phyloP scores from a whole-genome alignment of 2,888 invertebrate genomes.

The Ischnura elegans region DNA sequence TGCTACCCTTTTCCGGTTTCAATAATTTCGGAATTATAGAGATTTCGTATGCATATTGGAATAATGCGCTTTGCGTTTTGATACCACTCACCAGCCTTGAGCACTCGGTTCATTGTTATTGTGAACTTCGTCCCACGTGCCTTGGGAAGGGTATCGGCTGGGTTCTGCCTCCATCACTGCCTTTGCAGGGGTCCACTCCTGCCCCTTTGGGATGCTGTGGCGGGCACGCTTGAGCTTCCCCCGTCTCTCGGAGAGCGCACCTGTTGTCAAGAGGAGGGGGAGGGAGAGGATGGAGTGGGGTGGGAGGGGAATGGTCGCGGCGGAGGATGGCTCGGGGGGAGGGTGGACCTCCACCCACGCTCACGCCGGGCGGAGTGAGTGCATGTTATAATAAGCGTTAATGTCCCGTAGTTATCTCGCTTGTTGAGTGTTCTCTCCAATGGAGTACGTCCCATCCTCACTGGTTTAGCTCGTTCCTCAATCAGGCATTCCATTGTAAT shows the following conservation, averaged over 20 bases:
- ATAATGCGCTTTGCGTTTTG: no score
- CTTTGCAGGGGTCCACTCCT: no score
- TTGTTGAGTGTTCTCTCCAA: neutral
- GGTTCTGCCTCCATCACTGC: no score
- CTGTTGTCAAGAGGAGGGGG: constrained; percentile 42
- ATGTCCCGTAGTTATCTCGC: neutral
- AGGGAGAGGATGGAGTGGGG: neutral
- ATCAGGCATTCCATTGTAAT: no score
- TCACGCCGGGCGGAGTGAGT: neutral
- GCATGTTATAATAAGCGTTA: neutral
- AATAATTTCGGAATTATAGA: no score
- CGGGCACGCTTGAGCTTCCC: neutral
- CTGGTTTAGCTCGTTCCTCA: neutral
- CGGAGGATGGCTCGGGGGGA: neutral
- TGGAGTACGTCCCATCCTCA: neutral
- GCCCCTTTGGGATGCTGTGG: constrained; percentile 1
- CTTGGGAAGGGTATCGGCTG: no score
- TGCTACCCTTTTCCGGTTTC: no score
- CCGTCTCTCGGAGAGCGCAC: constrained; percentile 16
- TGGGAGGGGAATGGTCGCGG: neutral
- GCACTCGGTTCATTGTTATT: no score
- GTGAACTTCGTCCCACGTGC: neutral
- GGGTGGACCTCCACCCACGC: neutral
- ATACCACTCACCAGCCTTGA: no score
- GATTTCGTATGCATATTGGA: no score